Evolutionary conservation across 2,113 vertebrate genomes (phyloP).

Genomic region (Alexandromys fortis): DNA sequence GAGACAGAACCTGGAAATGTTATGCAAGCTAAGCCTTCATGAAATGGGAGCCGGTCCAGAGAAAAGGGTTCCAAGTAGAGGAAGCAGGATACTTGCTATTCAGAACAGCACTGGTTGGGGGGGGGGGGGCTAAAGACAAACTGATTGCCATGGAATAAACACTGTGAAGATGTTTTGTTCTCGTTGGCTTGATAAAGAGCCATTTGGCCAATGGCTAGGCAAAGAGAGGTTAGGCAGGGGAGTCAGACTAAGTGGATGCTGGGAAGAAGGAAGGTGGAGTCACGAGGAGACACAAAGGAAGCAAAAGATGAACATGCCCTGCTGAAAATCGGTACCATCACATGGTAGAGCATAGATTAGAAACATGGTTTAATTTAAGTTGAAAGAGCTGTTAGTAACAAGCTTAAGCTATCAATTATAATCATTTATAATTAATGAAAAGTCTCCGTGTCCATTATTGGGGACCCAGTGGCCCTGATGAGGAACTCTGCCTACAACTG

Average conservation of each 20-base stretch:
- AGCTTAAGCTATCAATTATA: background rate
- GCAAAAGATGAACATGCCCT: background rate
- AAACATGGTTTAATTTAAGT: background rate
- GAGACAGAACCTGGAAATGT: background rate
- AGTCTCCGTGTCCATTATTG: background rate
- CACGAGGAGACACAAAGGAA: background rate
- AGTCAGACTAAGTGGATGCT: background rate
- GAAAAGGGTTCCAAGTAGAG: background rate
- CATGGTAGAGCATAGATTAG: background rate
- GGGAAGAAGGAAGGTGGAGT: background rate
- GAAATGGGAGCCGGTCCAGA: background rate
- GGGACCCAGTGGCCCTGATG: background rate
- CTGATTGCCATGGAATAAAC: background rate
- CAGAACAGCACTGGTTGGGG: too few relatives aligned
- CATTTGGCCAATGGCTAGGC: background rate
- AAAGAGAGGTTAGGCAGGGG: background rate
- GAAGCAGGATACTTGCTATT: background rate
- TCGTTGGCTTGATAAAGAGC: background rate
- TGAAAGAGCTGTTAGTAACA: background rate
- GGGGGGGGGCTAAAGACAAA: background rate
- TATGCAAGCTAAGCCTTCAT: background rate
- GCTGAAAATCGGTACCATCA: background rate
- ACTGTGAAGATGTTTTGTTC: background rate
- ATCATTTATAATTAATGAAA: background rate
- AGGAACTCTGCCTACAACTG: background rate